Conservation (phyloP, 2,113 vertebrate species). For the Gambusia affinis region DNA sequence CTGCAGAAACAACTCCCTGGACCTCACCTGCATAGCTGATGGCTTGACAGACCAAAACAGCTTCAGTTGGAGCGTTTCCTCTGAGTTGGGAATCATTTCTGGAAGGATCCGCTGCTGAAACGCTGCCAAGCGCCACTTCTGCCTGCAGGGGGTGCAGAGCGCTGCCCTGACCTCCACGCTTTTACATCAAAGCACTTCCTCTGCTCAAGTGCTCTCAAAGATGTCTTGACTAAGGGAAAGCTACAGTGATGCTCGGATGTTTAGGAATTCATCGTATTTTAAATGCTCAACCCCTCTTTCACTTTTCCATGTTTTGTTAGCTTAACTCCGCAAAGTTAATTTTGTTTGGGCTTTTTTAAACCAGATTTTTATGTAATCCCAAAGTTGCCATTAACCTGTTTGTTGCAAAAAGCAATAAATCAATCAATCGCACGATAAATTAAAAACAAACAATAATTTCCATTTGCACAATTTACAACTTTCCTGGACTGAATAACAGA, state of each 20-base stretch:
- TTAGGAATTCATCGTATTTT: background rate
- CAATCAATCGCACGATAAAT: too few species aligned
- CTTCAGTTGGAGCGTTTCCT: background rate
- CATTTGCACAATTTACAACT: too few species aligned
- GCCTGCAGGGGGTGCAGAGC: conserved; percentile 39
- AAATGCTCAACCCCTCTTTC: background rate
- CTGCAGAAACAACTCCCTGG: conserved; percentile 30
- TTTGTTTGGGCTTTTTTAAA: too few species aligned
- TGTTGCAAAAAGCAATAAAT: too few species aligned
- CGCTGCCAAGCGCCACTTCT: conserved; percentile 13
- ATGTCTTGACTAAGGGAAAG: background rate
- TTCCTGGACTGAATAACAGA: too few species aligned
- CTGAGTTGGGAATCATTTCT: background rate
- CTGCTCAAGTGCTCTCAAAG: conserved; percentile 41
- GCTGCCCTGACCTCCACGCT: background rate
- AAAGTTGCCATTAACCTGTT: too few species aligned
- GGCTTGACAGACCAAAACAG: conserved; percentile 53
- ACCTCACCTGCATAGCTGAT: conserved; percentile 71
- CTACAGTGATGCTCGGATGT: background rate
- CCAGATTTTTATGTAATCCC: too few species aligned
- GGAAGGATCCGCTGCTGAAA: conserved; percentile 26
- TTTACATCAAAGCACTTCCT: conserved; percentile 66
- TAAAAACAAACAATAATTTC: too few species aligned
- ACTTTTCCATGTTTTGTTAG: too few species aligned
- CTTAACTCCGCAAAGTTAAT: too few species aligned